These are phyloP conservation scores for Hypsibius dujardini DNA, from an alignment of 1,140 invertebrate genomes.

Conservation along the genomic window DNA sequence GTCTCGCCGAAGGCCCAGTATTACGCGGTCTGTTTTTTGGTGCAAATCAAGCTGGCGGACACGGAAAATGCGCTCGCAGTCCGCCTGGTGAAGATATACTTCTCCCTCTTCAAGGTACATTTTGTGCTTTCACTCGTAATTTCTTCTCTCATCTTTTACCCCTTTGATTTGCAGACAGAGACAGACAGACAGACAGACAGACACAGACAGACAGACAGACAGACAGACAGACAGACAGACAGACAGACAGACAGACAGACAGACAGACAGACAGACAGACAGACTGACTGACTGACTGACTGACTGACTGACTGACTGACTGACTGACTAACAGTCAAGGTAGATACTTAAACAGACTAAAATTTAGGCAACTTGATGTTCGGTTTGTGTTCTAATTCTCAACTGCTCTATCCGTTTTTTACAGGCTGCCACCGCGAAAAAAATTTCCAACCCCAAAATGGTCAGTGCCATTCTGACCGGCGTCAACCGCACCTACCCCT, in stretches of 20 bases:
- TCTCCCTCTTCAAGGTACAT: conserved; percentile 74
- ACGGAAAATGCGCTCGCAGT: conserved; percentile 57
- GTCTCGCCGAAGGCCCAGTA: conserved; percentile 68
- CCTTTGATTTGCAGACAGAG: neutral
- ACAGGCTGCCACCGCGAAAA: neutral
- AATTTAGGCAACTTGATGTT: too few species aligned
- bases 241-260: neutral
- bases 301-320: neutral
- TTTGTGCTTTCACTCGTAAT: neutral
- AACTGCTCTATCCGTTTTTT: neutral
- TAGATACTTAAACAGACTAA: too few species aligned
- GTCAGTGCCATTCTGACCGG: conserved; percentile 75
- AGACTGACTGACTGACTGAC: neutral
- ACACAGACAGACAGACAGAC: neutral
- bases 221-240: neutral
- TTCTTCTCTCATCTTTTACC: neutral
- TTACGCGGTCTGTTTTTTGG: conserved; percentile 77
- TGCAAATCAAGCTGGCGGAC: conserved; percentile 52
- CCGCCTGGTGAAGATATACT: conserved; percentile 72
- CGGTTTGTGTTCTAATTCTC: too few species aligned
- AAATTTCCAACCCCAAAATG: conserved; percentile 48
- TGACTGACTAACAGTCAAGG: neutral
- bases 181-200: too few species aligned
- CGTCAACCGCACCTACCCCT: conserved; percentile 69
- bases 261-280: neutral